Evolutionary conservation across 92 coral and sea anemone genomes (phyloP), one percentile per base, ranked within the genome.

Genomic region (Palythoa heliodiscus): DNA sequence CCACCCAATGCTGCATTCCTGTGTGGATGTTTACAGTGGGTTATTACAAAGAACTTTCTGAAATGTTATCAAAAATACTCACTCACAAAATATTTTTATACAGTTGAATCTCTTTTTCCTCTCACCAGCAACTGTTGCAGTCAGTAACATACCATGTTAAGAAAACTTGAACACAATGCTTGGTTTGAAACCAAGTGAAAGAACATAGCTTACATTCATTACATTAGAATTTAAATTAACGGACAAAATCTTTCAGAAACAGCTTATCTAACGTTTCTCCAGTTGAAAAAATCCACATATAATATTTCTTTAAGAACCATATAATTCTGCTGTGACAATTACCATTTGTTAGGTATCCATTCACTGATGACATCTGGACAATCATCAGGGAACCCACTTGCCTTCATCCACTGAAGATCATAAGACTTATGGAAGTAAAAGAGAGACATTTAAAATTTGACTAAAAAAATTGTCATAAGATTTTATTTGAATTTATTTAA

Each of bases 371-470:
- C 74, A 50, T 22, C 84, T 19, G 5, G 61, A 24, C 75, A 80
- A 69, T 80, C 75, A 48, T 35, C 52, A 63, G 48, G 48, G 74
- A 48, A 25, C 29, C 74, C 35, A 52, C 73, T 80, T 9, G 75
- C 15, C 43, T 24, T 70, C 84, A 66, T 80, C 84, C 84, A 80
- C 38, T 53, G 64, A 77, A 55, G 82, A 48, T 80, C 74, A 67
- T 29, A 47, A 50, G 15, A 80, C 84, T 80, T 80, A 39, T 80
- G 75, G 68, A 66, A 64, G 70, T 54, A 80, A 66, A 39, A n/a
- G 57, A 80, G 71, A 64, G n/a, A 15, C 47, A 22, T 67, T 80
- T 48, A 80, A 43, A 15, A 80, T 63, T 13, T 80, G 84, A 52
- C 52, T 43, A 80, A 25, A 25, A 37, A 11, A 16, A 15, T 6